Evolutionary conservation across 1,140 invertebrate species (phyloP), one percentile per base, ranked within the genome.

Genomic region (Dreissena rostriformis): DNA sequence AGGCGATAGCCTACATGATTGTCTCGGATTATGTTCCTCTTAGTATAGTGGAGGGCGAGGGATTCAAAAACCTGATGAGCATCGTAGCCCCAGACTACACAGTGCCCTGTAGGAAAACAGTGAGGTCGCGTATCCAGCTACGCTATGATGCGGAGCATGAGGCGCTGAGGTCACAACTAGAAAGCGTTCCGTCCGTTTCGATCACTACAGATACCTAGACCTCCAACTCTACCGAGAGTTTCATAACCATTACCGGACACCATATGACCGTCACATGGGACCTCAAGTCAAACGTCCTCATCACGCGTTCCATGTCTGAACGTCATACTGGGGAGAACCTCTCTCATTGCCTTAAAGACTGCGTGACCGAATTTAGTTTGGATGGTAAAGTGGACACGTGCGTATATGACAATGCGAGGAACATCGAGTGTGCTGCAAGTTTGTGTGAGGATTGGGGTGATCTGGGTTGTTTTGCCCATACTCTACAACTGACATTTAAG

Each of bases 1-100:
- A n/a, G n/a, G n/a, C n/a, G n/a, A n/a, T n/a, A n/a, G 68, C 68
- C 68, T 26, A 70, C 26, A 70, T 70, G 68, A 70, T 70, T 17
- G 28, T 70, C 26, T 70, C 22, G 17, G 68, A 70, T 39, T n/a
- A 15, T 14, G 22, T 70, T 24, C 68, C 68, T 39, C 28, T 70
- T 28, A 70, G 68, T 39, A 39, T 70, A 7, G 68, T 70, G 17
- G 68, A 70, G 14, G 68, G 68, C 17, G 26, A 70, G 28, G 68
- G 68, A n/a, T 70, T 70, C 26, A 26, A 39, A 17, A 70, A 70
- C 28, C 28, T 70, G 17, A 70, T 70, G 68, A 39, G 17, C 22
- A 24, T 70, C 28, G 68, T 67, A 22, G 65, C 65, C 22, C 65
- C 65, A 11, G 65, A 24, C 22, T 67, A 67, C 65, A 26, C 11